Base-by-base conservation (phyloP, 2,888 invertebrate species). In the Drosophila atripex region DNA sequence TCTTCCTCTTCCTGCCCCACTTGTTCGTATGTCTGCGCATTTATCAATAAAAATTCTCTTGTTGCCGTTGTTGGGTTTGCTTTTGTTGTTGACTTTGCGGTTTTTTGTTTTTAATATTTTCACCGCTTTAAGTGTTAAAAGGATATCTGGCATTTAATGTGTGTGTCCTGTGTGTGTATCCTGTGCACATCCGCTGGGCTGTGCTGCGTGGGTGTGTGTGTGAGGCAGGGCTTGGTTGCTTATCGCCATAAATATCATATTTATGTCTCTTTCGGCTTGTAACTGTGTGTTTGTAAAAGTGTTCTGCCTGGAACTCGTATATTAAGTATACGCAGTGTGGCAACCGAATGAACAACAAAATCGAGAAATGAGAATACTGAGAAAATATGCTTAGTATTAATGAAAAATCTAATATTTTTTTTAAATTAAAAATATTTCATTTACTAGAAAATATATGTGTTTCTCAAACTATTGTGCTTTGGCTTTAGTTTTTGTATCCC, bases 31-130 rank as follows among this genome's bases (percentile, higher is more conserved):
- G 78, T 86, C 74, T 76, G 76, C 75, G 75, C 78, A 85, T 89
- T 86, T 88, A 89, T 89, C 89, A 89, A 89, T 89, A 89, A 89
- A 89, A 89, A 79, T 79, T 57, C 76, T 78, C 65, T 75, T 72
- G 76, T 69, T 72, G 72, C 69, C 73, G 73, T 66, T 74, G 54
- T 57, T 75, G 71, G 28, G 9, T 57, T 71, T 75, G 71, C 28
- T n/a, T 57, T 71, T 78, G 65, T 71, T 80, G 85, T 84, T 86
- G 88, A 79, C 78, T 88, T 86, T 88, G 89, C 76, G 88, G 89
- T 66, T 84, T 85, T 84, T 86, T 88, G 75, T 78, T 80, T 88
- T 80, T 80, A 83, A 85, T 78, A 85, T 78, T 83, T 85, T 82
- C 77, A 82, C 80, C 84, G 86, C 83, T 86, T 86, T 88, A 86